Evolutionary conservation across 1,140 invertebrate species (phyloP).

Genomic region (Drosophila punjabiensis): DNA sequence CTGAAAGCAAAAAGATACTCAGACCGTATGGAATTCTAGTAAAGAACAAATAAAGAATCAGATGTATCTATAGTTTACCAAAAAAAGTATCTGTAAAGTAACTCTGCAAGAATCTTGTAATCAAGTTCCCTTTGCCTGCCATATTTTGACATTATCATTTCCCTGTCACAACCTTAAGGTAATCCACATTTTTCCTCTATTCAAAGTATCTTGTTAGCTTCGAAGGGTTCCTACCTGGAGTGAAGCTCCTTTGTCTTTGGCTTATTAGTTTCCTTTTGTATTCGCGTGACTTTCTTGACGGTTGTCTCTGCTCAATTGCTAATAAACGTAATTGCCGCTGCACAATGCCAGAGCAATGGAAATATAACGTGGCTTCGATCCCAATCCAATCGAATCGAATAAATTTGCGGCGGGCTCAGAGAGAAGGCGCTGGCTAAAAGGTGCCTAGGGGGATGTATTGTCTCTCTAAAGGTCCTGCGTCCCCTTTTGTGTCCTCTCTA

Average conservation of each 20-base stretch:
- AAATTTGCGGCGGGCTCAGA: conserved; percentile 48
- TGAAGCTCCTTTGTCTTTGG: not conserved
- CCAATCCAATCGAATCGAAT: conserved; percentile 20
- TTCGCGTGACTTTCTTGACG: conserved; percentile 12
- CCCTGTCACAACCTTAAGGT: not conserved
- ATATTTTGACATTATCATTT: not conserved
- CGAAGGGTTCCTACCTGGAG: not conserved
- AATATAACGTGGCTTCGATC: conserved; percentile 5
- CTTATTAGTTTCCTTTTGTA: conserved; percentile 17
- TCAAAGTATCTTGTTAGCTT: not conserved
- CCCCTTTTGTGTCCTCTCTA: not conserved
- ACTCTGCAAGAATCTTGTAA: not conserved
- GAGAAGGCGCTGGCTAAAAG: conserved; percentile 41
- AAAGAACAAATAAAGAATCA: not conserved
- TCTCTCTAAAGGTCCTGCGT: not conserved
- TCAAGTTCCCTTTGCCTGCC: no score
- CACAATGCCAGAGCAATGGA: conserved; percentile 32
- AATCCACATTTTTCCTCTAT: not conserved
- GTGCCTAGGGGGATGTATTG: conserved; percentile 42
- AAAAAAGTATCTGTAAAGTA: not conserved
- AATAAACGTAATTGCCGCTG: conserved; percentile 54
- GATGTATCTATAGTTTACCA: not conserved
- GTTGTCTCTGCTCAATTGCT: conserved; percentile 20
- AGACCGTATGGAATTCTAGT: not conserved
- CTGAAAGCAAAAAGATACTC: not conserved